Conservation (phyloP, 2,797 vertebrate genomes). For the Phrynocephalus guinanensis region DNA sequence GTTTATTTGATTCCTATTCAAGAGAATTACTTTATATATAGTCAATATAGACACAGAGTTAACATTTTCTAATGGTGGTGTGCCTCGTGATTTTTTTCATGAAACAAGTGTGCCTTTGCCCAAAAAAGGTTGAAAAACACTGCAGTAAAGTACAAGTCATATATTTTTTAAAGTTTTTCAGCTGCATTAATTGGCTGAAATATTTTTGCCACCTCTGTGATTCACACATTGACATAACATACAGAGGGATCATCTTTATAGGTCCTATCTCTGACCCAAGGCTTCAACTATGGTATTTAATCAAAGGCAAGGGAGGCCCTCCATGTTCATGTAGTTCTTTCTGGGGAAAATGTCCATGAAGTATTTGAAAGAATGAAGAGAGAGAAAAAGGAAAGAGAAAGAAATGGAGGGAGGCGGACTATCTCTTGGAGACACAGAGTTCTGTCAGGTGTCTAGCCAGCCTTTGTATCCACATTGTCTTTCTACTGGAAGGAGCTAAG, state of each 20-base stretch:
- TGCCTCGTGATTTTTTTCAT: too few species aligned
- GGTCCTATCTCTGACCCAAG: slow-evolving; percentile 70
- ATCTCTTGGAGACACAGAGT: slow-evolving; percentile 59
- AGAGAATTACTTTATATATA: too few species aligned
- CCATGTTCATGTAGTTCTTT: slow-evolving; percentile 71
- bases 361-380: slow-evolving; percentile 67
- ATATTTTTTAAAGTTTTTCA: slow-evolving; percentile 72
- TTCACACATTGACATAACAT: slow-evolving; percentile 79
- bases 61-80: too few species aligned
- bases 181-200: slow-evolving; percentile 69
- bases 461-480: slow-evolving; percentile 80
- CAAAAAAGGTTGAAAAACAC: too few species aligned
- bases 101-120: too few species aligned
- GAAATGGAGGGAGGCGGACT: slow-evolving; percentile 29
- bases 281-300: slow-evolving; percentile 76
- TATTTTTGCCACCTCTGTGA: slow-evolving; percentile 71
- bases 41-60: too few species aligned
- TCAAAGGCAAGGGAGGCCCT: slow-evolving; percentile 64
- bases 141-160: slow-evolving; percentile 12
- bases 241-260: slow-evolving; percentile 80
- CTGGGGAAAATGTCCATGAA: slow-evolving; percentile 83
- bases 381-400: neutral
- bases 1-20: too few species aligned
- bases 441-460: slow-evolving; percentile 82
- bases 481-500: slow-evolving; percentile 76